phyloP scores from a whole-genome alignment of 2,113 vertebrate species.

The Choloepus hoffmanni region DNA sequence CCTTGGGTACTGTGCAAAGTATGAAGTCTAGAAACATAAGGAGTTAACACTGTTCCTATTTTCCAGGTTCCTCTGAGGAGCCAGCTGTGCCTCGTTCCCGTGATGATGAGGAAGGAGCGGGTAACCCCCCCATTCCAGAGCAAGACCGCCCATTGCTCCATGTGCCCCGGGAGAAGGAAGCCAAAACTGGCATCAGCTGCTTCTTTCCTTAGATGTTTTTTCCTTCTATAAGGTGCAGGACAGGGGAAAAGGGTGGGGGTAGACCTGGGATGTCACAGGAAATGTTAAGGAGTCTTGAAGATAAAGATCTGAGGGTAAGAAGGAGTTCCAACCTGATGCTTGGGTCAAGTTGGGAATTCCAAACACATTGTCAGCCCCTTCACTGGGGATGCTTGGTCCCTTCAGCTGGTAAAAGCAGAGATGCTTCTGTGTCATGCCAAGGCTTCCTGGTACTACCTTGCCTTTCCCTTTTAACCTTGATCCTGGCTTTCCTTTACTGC shows the following conservation, averaged over 20 bases:
- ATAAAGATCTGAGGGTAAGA: constrained; percentile 58
- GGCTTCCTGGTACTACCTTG: constrained; percentile 73
- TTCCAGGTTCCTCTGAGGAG: constrained; percentile 79
- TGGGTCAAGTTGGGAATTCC: constrained; percentile 75
- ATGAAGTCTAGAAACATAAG: constrained; percentile 50
- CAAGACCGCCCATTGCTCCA: constrained; percentile 72
- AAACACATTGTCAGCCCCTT: constrained; percentile 66
- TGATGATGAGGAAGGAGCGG: constrained; percentile 71
- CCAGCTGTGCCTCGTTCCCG: constrained; percentile 51
- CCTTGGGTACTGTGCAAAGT: constrained; percentile 39
- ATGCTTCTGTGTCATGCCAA: constrained; percentile 72
- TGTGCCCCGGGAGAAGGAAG: constrained; percentile 69
- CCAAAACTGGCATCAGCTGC: constrained; percentile 67
- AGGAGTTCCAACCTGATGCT: constrained; percentile 79
- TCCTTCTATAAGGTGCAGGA: constrained; percentile 57
- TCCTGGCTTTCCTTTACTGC: constrained; percentile 68
- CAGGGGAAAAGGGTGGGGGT: constrained; percentile 74
- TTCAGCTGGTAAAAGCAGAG: constrained; percentile 66
- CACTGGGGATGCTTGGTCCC: constrained; percentile 62
- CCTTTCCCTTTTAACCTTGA: constrained; percentile 78
- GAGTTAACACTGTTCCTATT: constrained; percentile 78
- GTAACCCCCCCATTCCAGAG: constrained; percentile 54
- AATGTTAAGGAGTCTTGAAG: constrained; percentile 41
- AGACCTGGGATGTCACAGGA: constrained; percentile 73
- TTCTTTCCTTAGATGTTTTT: constrained; percentile 75